These are phyloP conservation scores for Magallana nippona DNA, from an alignment of 2,888 invertebrate species.

Conservation along the genomic window DNA sequence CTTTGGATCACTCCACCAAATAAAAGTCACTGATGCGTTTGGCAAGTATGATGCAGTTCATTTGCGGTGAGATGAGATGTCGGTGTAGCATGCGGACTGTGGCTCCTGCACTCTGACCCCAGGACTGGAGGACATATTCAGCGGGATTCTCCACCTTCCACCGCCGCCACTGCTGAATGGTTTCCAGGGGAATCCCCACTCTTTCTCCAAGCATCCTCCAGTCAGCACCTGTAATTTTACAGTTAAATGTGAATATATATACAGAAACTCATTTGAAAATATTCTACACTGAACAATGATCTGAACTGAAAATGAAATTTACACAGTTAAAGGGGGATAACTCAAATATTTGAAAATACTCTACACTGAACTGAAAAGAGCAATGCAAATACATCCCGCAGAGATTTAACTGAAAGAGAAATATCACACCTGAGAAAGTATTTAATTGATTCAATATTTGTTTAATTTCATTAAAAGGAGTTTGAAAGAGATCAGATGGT, in stretches of 20 bases:
- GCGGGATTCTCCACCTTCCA: constrained; percentile 75
- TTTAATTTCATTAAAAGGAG: too few relatives aligned
- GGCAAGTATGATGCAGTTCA: constrained; percentile 74
- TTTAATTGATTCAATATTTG: too few relatives aligned
- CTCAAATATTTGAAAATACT: too few relatives aligned
- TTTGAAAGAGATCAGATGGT: too few relatives aligned
- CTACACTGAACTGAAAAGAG: too few relatives aligned
- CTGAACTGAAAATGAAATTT: too few relatives aligned
- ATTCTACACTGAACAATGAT: neutral
- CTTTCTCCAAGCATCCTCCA: constrained; percentile 78
- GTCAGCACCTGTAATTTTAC: constrained; percentile 72
- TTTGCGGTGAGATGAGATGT: constrained; percentile 78
- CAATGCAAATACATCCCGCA: too few relatives aligned
- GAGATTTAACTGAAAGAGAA: too few relatives aligned
- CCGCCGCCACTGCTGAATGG: constrained; percentile 72
- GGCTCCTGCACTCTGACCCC: constrained; percentile 75
- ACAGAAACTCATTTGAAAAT: neutral
- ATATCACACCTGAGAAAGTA: too few relatives aligned
- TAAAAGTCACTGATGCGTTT: constrained; percentile 78
- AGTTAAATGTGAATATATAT: neutral
- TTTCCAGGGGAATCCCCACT: constrained; percentile 74
- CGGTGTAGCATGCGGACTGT: constrained; percentile 78
- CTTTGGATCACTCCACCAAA: constrained; percentile 71
- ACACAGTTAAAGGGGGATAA: too few relatives aligned
- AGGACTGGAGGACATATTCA: constrained; percentile 76